Base-by-base conservation (phyloP, 2,888 invertebrate genomes). In the Lampropteryx suffumata region DNA sequence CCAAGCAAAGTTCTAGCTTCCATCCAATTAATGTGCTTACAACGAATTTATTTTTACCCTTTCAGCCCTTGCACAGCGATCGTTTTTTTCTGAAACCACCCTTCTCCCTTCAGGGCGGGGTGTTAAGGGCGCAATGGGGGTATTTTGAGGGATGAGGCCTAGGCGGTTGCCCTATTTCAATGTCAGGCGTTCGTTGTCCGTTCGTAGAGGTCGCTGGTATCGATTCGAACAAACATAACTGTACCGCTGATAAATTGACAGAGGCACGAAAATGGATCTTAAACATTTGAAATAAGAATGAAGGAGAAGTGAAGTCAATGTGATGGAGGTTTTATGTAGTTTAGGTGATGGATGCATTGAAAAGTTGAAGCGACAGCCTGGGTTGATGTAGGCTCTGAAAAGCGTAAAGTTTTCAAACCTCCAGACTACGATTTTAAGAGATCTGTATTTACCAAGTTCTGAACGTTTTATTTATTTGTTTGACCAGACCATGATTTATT, bases 151-250 rank as follows among this genome's bases (percentile, higher is more conserved):
- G 71, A 69, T 74, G 81, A 67, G 80, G 78, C 73, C 73, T 79
- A 72, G 64, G 60, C 62, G 30, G 57, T 57, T 66, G 79, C 68
- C 77, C 79, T 73, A 61, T 69, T 73, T 79, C 87, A 89, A 89
- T 86, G 88, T 88, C 88, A 80, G 59, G 76, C 74, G 82, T 86
- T 86, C 88, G 70, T 84, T 84, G 87, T 73, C 85, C 84, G 81
- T 71, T 57, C 59, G 67, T 70, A 78, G 76, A 84, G 88, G 86
- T 86, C 86, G 83, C 68, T 67, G 68, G 65, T 71, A 67, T 70
- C 64, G 56, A 47, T 62, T 57, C 53, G 37, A 44, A 43, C 56
- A 60, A 54, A 42, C 29, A 41, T 48, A 54, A 51, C 46, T 51
- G 47, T 37, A 42, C 42, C 37, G 36, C 39, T 33, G 34, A 8